Evolutionary conservation across 2,113 vertebrate species (phyloP).

Genomic region (Sarotherodon lohbergeri): DNA sequence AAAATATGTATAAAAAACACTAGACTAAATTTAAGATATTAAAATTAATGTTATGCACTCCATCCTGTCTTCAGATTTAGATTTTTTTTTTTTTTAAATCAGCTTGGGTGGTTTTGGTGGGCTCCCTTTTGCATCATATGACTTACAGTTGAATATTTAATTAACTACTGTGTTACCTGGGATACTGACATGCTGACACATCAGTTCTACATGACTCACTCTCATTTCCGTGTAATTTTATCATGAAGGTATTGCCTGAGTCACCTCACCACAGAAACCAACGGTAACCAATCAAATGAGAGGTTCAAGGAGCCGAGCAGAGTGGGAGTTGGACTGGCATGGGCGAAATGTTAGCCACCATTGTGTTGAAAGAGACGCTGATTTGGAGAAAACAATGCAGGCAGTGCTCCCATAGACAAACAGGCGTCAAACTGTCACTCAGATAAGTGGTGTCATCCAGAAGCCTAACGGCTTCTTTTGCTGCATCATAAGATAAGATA

Average conservation of each 20-base stretch:
- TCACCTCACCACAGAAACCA: constrained; percentile 26
- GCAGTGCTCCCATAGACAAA: constrained; percentile 23
- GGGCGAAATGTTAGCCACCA: background rate
- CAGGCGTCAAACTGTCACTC: constrained; percentile 37
- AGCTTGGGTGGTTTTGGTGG: background rate
- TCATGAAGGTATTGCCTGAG: constrained; percentile 1
- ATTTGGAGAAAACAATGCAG: constrained; percentile 36
- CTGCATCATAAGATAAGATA: background rate
- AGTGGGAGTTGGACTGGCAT: background rate
- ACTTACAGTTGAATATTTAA: background rate
- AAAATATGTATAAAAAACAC: background rate
- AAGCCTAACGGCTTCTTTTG: background rate
- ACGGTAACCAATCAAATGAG: constrained; percentile 10
- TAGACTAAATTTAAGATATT: background rate
- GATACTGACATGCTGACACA: background rate
- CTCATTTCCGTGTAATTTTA: background rate
- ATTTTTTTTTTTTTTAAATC: background rate
- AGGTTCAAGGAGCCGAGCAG: background rate
- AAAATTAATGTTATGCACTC: background rate
- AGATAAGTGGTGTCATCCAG: background rate
- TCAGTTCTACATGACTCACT: background rate
- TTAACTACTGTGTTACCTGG: background rate
- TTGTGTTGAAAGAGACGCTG: constrained; percentile 16
- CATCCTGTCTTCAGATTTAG: background rate
- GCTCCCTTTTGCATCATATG: background rate